These are phyloP conservation scores for Diuraphis noxia DNA, from an alignment of 1,140 invertebrate genomes.

Conservation along the genomic window DNA sequence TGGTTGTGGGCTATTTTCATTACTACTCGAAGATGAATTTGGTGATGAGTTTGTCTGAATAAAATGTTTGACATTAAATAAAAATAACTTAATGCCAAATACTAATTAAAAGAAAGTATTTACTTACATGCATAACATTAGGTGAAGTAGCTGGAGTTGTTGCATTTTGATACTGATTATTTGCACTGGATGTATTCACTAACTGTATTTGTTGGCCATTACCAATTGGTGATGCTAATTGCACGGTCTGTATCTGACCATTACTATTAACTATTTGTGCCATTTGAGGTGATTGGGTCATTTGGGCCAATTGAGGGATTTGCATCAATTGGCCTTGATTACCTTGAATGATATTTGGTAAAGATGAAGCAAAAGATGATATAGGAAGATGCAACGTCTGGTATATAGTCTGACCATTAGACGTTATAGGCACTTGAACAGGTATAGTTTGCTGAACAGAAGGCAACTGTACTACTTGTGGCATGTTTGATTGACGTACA, in stretches of 20 bases:
- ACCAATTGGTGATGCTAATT: constrained; percentile 64
- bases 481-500: constrained; percentile 65
- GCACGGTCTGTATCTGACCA: constrained; percentile 84
- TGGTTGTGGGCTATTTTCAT: constrained; percentile 57
- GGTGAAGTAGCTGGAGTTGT: constrained; percentile 52
- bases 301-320: constrained; percentile 64
- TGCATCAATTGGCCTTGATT: constrained; percentile 72
- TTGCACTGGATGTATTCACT: constrained; percentile 15
- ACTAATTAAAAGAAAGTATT: background rate
- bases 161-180: constrained; percentile 43
- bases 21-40: constrained; percentile 56
- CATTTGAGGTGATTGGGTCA: constrained; percentile 67
- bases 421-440: constrained; percentile 88
- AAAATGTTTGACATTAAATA: constrained; percentile 45
- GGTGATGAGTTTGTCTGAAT: constrained; percentile 49
- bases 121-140: constrained; percentile 34
- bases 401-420: constrained; percentile 88
- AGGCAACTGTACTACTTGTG: constrained; percentile 74
- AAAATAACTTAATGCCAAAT: background rate
- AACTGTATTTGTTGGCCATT: constrained; percentile 50
- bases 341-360: constrained; percentile 62
- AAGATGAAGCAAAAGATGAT: constrained; percentile 69
- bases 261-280: constrained; percentile 84
- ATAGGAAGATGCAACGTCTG: constrained; percentile 91
- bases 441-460: constrained; percentile 79